Percentiles rank a stretch among this genome's conserved stretches.
phyloP scores from a whole-genome alignment of 92 coral and sea anemone genomes.

The Isaurus tuberculatus region DNA sequence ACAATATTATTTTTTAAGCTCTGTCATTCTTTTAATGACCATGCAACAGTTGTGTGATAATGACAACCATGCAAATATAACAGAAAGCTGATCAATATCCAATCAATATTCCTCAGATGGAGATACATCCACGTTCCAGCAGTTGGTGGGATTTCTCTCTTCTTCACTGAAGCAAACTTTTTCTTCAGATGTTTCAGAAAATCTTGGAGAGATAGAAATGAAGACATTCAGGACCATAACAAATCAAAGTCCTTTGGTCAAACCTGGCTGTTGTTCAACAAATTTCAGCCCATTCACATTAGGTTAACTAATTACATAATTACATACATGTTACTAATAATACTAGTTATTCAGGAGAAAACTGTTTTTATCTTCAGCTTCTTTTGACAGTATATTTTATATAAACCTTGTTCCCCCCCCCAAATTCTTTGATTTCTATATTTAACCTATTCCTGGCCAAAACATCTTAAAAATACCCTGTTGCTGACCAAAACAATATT shows the following conservation, averaged over 20 bases:
- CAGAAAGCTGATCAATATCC: background rate
- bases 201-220: conserved; percentile 25
- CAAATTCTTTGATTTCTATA: no score
- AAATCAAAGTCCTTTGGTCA: conserved; percentile 30
- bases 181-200: background rate
- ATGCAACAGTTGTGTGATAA: no score
- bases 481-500: no score
- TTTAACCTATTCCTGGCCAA: no score
- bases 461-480: no score
- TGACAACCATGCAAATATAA: background rate
- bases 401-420: no score
- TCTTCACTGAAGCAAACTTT: conserved; percentile 11
- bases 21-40: no score
- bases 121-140: conserved; percentile 1
- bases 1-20: no score
- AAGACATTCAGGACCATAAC: background rate
- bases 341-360: no score
- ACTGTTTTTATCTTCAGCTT: no score
- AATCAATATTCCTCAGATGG: background rate
- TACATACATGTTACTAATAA: no score
- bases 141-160: conserved; percentile 19
- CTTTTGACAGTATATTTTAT: no score
- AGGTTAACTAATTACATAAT: background rate
- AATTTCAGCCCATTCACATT: conserved; percentile 8
- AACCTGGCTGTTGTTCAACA: conserved; percentile 34